These are phyloP conservation scores for Poeciliopsis presidionis DNA, from an alignment of 2,797 vertebrate genomes.

Conservation along the genomic window DNA sequence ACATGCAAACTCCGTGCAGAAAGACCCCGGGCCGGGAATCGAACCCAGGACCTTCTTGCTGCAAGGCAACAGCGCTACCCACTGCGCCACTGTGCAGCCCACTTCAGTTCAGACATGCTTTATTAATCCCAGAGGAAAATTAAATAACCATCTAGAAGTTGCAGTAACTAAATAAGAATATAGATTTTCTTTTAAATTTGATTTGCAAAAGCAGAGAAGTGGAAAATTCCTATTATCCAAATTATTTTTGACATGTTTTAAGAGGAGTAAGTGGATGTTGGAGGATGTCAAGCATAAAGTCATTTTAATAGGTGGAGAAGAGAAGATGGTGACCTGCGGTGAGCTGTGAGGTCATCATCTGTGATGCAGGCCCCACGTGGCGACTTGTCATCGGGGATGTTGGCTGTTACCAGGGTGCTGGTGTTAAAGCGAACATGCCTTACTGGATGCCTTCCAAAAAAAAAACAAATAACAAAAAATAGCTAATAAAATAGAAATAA, in stretches of 20 bases:
- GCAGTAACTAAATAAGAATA: background rate
- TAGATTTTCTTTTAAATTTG: background rate
- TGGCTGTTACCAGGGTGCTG: conserved; percentile 91
- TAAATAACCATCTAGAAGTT: background rate
- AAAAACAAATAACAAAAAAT: background rate
- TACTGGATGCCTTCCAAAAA: conserved; percentile 87
- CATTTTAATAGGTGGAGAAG: background rate
- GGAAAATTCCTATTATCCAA: background rate
- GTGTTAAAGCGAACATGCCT: conserved; percentile 86
- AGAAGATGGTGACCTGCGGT: conserved; percentile 84
- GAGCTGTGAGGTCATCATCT: conserved; percentile 88
- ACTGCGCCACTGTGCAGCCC: no score
- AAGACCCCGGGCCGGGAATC: no score
- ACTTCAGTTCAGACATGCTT: background rate
- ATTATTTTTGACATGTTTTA: background rate
- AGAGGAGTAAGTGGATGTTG: background rate
- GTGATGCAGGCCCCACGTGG: conserved; percentile 87
- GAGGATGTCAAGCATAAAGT: background rate
- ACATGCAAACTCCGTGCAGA: no score
- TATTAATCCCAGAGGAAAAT: background rate
- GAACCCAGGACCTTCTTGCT: no score
- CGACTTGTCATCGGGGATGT: conserved; percentile 90
- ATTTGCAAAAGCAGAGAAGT: background rate
- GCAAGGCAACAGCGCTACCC: no score
- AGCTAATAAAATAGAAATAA: background rate